Percentiles rank a stretch among this genome's conserved stretches.
Evolutionary conservation across 1,140 invertebrate genomes (phyloP).

Genomic region (Adelges cooleyi): DNA sequence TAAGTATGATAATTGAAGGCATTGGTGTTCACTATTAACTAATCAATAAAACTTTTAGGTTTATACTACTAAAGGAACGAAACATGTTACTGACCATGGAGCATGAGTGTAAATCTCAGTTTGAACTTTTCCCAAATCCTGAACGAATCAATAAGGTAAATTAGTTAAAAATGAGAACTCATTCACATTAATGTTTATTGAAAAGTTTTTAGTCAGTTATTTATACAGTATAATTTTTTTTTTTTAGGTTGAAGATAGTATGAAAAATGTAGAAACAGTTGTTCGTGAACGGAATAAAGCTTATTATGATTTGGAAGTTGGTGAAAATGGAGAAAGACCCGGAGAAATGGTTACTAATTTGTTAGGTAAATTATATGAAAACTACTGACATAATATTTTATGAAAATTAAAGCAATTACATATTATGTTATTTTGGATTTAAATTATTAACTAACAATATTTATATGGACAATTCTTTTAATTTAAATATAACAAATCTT

Average conservation of each 20-base stretch:
- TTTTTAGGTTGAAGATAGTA: conserved; percentile 67
- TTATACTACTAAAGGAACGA: conserved; percentile 84
- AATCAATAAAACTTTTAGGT: no score
- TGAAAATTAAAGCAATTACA: no score
- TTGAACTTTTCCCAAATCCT: conserved; percentile 76
- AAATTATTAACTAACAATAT: no score
- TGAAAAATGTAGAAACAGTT: conserved; percentile 87
- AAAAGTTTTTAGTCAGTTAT: background rate
- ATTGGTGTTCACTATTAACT: no score
- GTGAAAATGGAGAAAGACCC: conserved; percentile 65
- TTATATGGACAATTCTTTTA: no score
- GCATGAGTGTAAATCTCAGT: conserved; percentile 57
- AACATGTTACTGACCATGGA: conserved; percentile 98
- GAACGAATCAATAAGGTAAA: conserved; percentile 87
- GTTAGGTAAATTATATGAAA: conserved; percentile 50
- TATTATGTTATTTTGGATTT: no score
- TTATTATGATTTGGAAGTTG: conserved; percentile 81
- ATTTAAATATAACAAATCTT: no score
- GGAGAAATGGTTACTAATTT: conserved; percentile 44
- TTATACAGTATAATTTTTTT: background rate
- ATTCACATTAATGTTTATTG: background rate
- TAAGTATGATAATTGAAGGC: no score
- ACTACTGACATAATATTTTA: no score
- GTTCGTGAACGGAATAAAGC: conserved; percentile 86
- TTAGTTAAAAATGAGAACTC: background rate